These are phyloP conservation scores for Megaleporinus macrocephalus DNA, from an alignment of 2,113 vertebrate genomes.

Conservation along the genomic window DNA sequence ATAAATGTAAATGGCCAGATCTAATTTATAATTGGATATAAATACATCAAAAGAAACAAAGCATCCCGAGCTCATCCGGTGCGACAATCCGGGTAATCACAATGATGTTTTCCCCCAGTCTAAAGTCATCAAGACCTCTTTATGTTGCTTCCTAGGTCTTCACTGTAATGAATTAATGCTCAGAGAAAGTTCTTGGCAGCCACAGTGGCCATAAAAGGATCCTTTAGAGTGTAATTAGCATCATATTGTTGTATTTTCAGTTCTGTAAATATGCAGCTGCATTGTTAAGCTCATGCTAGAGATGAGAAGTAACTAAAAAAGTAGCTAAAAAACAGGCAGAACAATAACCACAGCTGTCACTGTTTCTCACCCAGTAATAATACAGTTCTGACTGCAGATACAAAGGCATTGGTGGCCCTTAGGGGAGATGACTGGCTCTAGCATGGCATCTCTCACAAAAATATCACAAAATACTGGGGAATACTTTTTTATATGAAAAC, in stretches of 20 bases:
- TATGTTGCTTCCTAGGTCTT: neutral
- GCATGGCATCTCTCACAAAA: neutral
- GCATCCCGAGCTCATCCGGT: too few species aligned
- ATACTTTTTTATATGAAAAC: slow-evolving; percentile 51
- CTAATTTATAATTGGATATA: too few species aligned
- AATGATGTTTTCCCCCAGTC: too few species aligned
- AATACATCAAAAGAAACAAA: too few species aligned
- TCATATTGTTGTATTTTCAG: neutral
- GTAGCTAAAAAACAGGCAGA: neutral
- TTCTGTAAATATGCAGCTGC: slow-evolving; percentile 5
- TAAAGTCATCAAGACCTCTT: neutral
- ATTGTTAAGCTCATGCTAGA: slow-evolving; percentile 1
- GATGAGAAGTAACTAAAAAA: neutral
- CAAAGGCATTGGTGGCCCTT: neutral
- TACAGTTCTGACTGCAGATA: neutral
- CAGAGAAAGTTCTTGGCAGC: neutral
- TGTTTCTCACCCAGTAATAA: neutral
- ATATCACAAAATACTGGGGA: slow-evolving; percentile 48
- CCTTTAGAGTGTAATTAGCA: neutral
- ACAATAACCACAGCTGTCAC: slow-evolving; percentile 21
- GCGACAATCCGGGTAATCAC: too few species aligned
- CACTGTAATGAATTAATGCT: neutral
- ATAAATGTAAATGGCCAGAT: too few species aligned
- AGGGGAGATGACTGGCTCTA: slow-evolving; percentile 12
- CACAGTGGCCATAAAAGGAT: neutral